phyloP scores from a whole-genome alignment of 2,888 invertebrate genomes.

The Eremobia ochroleuca region DNA sequence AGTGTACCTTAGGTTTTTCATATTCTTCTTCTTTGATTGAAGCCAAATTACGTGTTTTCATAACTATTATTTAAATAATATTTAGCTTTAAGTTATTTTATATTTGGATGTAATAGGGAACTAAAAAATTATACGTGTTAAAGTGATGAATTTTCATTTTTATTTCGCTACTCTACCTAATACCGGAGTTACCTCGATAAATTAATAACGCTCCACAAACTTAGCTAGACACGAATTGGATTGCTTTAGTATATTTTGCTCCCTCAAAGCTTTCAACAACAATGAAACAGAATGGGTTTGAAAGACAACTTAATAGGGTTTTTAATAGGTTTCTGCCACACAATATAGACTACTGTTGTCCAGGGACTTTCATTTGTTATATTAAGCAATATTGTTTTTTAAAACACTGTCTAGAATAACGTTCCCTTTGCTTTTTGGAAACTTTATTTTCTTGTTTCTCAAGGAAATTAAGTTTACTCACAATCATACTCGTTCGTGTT shows the following conservation, averaged over 20 bases:
- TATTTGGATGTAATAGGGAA: neutral
- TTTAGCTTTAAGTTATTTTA: neutral
- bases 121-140: neutral
- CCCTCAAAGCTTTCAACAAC: conserved; percentile 58
- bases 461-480: neutral
- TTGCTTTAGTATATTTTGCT: conserved; percentile 44
- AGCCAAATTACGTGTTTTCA: neutral
- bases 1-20: neutral
- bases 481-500: neutral
- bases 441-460: neutral
- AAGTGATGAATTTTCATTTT: neutral
- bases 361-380: conserved; percentile 46
- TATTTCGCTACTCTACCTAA: neutral
- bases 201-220: conserved; percentile 44
- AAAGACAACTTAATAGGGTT: conserved; percentile 69
- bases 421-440: neutral
- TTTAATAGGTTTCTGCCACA: conserved; percentile 67
- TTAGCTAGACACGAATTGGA: conserved; percentile 37
- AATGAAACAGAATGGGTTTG: conserved; percentile 60
- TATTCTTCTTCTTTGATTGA: neutral
- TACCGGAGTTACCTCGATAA: neutral
- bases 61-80: neutral
- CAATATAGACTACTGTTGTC: conserved; percentile 57
- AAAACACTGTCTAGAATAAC: neutral
- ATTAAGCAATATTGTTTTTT: conserved; percentile 36